These are phyloP conservation scores for Rhamnusium bicolor DNA, from an alignment of 2,888 invertebrate species.

Conservation along the genomic window DNA sequence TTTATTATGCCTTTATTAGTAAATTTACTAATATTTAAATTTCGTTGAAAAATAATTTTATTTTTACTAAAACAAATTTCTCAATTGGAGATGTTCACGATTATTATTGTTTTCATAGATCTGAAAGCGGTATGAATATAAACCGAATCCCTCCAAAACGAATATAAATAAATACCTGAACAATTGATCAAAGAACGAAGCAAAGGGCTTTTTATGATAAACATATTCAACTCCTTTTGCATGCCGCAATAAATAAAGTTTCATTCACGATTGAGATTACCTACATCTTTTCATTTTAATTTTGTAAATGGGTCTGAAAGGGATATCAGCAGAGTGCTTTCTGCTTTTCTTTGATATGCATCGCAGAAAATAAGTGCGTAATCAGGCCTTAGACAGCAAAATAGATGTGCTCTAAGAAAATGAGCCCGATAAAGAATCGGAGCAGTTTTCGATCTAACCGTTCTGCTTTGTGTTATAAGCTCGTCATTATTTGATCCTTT, in stretches of 20 bases:
- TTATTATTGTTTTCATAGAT: no score
- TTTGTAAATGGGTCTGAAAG: slow-evolving; percentile 24
- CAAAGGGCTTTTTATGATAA: neutral
- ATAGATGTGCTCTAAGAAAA: slow-evolving; percentile 32
- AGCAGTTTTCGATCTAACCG: slow-evolving; percentile 32
- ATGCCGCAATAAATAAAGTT: slow-evolving; percentile 13
- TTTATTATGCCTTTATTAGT: no score
- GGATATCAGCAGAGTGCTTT: slow-evolving; percentile 22
- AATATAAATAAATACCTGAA: neutral
- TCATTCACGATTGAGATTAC: slow-evolving; percentile 6
- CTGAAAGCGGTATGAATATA: no score
- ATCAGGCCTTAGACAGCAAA: slow-evolving; percentile 31
- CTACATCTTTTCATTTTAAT: slow-evolving; percentile 33
- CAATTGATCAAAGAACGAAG: neutral
- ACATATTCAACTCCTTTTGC: neutral
- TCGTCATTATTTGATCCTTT: slow-evolving; percentile 27
- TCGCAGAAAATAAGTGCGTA: slow-evolving; percentile 34
- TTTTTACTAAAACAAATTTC: no score
- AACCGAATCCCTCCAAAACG: no score
- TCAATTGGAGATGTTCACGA: no score
- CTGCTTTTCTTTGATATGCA: slow-evolving; percentile 38
- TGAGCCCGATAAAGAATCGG: slow-evolving; percentile 29
- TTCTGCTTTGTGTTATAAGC: slow-evolving; percentile 20
- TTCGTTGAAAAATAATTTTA: no score
- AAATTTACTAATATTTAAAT: no score